Percentiles rank a stretch among this genome's conserved stretches.
phyloP scores from a whole-genome alignment of 2,888 invertebrate genomes.

The Escarpia spicata region DNA sequence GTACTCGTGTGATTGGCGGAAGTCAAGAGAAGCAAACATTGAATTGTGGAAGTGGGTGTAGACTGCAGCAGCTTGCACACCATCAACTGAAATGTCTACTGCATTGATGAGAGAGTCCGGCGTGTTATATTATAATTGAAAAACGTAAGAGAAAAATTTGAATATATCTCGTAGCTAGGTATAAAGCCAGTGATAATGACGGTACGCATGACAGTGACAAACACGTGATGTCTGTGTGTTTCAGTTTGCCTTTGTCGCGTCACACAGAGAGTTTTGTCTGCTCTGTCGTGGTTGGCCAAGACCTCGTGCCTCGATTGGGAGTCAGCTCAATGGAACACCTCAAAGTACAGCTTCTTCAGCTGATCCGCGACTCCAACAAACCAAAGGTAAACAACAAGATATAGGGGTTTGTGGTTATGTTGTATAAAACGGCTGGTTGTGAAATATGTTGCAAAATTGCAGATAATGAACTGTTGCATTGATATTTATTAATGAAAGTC shows the following conservation, averaged over 20 bases:
- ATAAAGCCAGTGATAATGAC: neutral
- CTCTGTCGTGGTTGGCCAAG: conserved; percentile 87
- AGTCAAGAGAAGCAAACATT: too few relatives aligned
- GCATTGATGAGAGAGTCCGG: too few relatives aligned
- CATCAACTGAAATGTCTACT: too few relatives aligned
- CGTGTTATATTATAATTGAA: too few relatives aligned
- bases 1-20: too few relatives aligned
- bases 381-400: conserved; percentile 55
- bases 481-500: too few relatives aligned
- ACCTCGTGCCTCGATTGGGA: conserved; percentile 85
- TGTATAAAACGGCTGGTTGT: too few relatives aligned
- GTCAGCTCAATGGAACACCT: conserved; percentile 71
- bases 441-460: too few relatives aligned
- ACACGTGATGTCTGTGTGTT: neutral
- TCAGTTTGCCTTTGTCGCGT: conserved; percentile 67
- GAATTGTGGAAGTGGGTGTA: too few relatives aligned
- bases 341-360: conserved; percentile 54
- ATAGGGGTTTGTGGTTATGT: neutral
- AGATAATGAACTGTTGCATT: too few relatives aligned
- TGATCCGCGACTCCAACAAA: conserved; percentile 50
- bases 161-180: neutral
- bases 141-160: neutral
- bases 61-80: too few relatives aligned
- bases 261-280: conserved; percentile 83
- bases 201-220: neutral